Evolutionary conservation across 2,888 invertebrate species (phyloP).

Genomic region (Lasioglossum malachurum): DNA sequence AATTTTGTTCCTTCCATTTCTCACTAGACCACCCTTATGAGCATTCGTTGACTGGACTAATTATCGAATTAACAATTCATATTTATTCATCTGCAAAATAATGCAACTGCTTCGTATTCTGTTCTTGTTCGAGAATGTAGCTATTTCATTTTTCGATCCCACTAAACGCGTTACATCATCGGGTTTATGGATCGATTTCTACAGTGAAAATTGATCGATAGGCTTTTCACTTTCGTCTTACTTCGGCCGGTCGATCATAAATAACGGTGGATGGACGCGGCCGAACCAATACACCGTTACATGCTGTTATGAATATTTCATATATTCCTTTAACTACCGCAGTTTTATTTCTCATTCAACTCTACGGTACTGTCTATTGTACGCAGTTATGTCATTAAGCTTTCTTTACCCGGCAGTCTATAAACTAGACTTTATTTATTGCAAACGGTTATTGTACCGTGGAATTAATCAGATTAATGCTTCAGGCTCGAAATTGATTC

Average conservation of each 20-base stretch:
- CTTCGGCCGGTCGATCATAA: slow-evolving; percentile 15
- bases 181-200: slow-evolving; percentile 37
- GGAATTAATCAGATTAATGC: background rate
- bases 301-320: slow-evolving; percentile 49
- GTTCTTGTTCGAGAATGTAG: no score
- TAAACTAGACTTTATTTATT: background rate
- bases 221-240: slow-evolving; percentile 53
- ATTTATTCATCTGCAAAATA: no score
- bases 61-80: no score
- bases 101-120: no score
- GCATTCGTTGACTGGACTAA: no score
- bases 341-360: background rate
- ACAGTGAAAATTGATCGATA: slow-evolving; percentile 42
- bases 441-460: background rate
- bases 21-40: no score
- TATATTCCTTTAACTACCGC: slow-evolving; percentile 4
- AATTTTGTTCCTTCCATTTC: no score
- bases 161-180: background rate
- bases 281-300: slow-evolving; percentile 15
- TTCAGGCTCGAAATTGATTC: background rate
- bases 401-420: background rate
- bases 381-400: background rate
- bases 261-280: slow-evolving; percentile 33
- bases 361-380: background rate
- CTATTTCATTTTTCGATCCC: background rate